Evolutionary conservation across 2,797 vertebrate species (phyloP).

Genomic region (Austrolebias charrua): DNA sequence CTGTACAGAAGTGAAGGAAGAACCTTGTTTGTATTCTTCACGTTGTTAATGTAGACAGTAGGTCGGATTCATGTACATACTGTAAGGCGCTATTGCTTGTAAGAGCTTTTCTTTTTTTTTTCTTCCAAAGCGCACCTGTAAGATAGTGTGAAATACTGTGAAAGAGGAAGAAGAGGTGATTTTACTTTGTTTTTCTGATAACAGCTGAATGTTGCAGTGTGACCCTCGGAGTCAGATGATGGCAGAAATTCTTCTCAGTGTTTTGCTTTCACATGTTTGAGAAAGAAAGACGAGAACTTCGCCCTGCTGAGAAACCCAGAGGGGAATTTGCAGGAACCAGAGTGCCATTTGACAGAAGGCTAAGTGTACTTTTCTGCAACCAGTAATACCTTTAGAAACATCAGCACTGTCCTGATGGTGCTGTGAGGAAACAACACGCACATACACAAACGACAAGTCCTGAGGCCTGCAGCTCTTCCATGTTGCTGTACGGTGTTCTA

Average conservation of each 20-base stretch:
- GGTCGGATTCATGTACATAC: conserved; percentile 58
- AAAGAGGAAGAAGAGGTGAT: conserved; percentile 10
- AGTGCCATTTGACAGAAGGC: conserved; percentile 68
- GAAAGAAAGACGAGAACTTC: conserved; percentile 15
- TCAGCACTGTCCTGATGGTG: conserved; percentile 24
- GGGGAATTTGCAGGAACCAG: conserved; percentile 54
- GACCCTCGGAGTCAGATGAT: conserved; percentile 47
- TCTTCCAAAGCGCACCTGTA: conserved; percentile 41
- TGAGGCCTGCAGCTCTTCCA: conserved; percentile 28
- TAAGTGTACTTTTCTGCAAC: conserved; percentile 62
- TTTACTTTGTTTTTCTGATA: conserved; percentile 39
- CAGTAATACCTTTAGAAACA: conserved; percentile 18
- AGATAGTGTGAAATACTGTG: conserved; percentile 57
- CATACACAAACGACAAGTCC: neutral
- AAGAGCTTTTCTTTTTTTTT: conserved; percentile 65
- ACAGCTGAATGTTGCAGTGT: conserved; percentile 65
- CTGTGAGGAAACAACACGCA: conserved; percentile 19
- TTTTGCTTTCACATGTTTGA: conserved; percentile 44
- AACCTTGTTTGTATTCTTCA: conserved; percentile 49
- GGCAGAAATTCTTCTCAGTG: conserved; percentile 61
- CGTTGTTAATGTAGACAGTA: conserved; percentile 40
- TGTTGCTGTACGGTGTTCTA: conserved; percentile 25
- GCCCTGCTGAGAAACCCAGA: conserved; percentile 29
- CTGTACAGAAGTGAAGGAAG: conserved; percentile 64
- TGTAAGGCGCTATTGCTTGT: conserved; percentile 59